Conservation (phyloP, 2,888 invertebrate genomes). For the Meteorus cinctellus region DNA sequence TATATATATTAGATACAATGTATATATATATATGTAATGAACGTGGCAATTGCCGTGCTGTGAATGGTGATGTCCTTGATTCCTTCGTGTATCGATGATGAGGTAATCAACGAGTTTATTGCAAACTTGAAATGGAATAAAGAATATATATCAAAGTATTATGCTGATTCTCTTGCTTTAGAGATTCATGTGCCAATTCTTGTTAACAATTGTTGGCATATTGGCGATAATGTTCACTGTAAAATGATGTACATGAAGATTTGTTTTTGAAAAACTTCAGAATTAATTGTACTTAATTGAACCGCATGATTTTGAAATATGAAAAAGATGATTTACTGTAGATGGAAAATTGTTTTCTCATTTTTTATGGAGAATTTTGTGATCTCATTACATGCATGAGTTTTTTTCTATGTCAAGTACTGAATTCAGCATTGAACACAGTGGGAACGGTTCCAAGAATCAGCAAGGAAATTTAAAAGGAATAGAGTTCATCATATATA, state of each 20-base stretch:
- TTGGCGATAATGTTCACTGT: background rate
- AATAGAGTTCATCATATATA: background rate
- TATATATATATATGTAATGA: constrained; percentile 38
- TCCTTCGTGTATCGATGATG: constrained; percentile 17
- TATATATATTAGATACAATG: constrained; percentile 44
- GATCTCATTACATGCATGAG: too few relatives aligned
- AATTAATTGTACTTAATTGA: background rate
- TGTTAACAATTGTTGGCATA: background rate
- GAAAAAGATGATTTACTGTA: constrained; percentile 37
- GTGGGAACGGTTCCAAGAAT: background rate
- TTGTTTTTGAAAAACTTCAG: background rate
- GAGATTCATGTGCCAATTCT: background rate
- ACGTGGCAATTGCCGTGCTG: constrained; percentile 41
- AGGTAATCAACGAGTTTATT: constrained; percentile 34
- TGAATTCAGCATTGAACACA: background rate
- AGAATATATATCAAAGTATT: constrained; percentile 54
- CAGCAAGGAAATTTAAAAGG: background rate
- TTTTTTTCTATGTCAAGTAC: too few relatives aligned
- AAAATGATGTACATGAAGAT: background rate
- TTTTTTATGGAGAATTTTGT: too few relatives aligned
- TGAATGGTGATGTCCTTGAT: constrained; percentile 43
- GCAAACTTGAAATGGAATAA: constrained; percentile 49
- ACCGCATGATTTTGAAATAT: constrained; percentile 37
- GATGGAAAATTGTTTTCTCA: too few relatives aligned
- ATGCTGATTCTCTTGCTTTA: constrained; percentile 51